Evolutionary conservation across 1,140 invertebrate genomes (phyloP), one percentile per base, ranked within the genome.

Genomic region (Mycetomoellerius zeteki): DNA sequence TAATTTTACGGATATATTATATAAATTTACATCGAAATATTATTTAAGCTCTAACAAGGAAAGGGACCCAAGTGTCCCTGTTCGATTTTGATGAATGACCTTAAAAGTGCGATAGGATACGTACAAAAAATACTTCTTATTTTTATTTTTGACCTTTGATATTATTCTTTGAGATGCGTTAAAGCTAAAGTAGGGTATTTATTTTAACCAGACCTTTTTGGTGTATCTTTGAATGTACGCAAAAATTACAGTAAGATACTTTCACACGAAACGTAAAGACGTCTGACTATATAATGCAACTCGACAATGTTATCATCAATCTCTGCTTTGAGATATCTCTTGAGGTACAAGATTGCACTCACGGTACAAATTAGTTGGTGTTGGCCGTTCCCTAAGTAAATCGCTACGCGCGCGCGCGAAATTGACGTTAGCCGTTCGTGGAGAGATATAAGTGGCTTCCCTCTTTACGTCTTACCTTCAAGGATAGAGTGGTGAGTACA

Each of bases 401-500:
- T 82, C n/a, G 80, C 37, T 43, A 21, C 64, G 65, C 14, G 64
- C 30, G 64, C 21, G 78, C 67, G 65, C 80, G 37, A 84, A 75
- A 84, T 84, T 84, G 80, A 62, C 80, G 80, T 84, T 75, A 50
- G 69, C 52, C 80, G 52, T 60, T 30, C 67, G 24, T 30, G 54
- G 54, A 82, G 65, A 72, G 52, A 56, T 47, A 82, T 56, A 52
- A 65, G 24, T 50, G 43, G 62, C 52, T 58, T 60, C 30, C 52
- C 80, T 73, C 80, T 56, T 69, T 69, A 56, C 16, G 67, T 72
- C 77, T 81, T 72, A 81, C 27, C 47, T 71, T 6, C 8, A 27
- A 91, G 33, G 80, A 84, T 84, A 75, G 80, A 84, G 80, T 50
- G 80, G 56, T 84, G 80, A 84, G 80, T 84, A 84, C 69, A 84